phyloP scores from a whole-genome alignment of 2,888 invertebrate genomes.

The Drosophila cognata region DNA sequence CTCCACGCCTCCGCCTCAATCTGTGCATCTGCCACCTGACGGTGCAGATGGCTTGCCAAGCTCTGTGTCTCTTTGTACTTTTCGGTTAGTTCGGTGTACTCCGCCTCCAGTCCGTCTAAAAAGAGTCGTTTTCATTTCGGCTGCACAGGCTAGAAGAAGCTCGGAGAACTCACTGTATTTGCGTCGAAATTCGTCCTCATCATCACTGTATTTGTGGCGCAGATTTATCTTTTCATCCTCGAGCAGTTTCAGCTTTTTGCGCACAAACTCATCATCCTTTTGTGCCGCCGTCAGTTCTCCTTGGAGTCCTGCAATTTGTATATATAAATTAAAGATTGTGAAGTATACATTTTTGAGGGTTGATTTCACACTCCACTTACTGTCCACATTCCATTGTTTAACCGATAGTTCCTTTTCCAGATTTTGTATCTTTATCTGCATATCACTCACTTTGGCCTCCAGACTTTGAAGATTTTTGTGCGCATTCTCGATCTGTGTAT shows the following conservation, averaged over 20 bases:
- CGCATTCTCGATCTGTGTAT: conserved; percentile 83
- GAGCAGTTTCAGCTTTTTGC: conserved; percentile 83
- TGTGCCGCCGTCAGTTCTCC: conserved; percentile 83
- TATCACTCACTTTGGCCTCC: conserved; percentile 81
- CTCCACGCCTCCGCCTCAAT: conserved; percentile 80
- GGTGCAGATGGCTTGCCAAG: conserved; percentile 82
- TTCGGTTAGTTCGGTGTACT: conserved; percentile 85
- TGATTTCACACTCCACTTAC: conserved; percentile 68
- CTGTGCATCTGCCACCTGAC: conserved; percentile 83
- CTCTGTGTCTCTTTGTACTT: conserved; percentile 86
- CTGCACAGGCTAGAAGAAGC: no score
- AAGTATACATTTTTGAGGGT: background rate
- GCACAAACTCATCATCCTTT: conserved; percentile 84
- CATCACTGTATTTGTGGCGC: conserved; percentile 83
- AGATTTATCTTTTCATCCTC: conserved; percentile 83
- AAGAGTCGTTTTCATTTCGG: background rate
- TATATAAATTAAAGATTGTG: no score
- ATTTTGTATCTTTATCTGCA: conserved; percentile 83
- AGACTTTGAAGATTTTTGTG: conserved; percentile 82
- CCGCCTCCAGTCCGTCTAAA: conserved; percentile 85
- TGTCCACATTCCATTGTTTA: conserved; percentile 85
- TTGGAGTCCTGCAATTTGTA: conserved; percentile 80
- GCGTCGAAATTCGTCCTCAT: conserved; percentile 82
- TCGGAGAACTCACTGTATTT: conserved; percentile 79
- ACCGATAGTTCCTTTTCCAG: conserved; percentile 83